Evolutionary conservation across 92 coral and sea anemone species (phyloP).

Genomic region (Porites evermanni): DNA sequence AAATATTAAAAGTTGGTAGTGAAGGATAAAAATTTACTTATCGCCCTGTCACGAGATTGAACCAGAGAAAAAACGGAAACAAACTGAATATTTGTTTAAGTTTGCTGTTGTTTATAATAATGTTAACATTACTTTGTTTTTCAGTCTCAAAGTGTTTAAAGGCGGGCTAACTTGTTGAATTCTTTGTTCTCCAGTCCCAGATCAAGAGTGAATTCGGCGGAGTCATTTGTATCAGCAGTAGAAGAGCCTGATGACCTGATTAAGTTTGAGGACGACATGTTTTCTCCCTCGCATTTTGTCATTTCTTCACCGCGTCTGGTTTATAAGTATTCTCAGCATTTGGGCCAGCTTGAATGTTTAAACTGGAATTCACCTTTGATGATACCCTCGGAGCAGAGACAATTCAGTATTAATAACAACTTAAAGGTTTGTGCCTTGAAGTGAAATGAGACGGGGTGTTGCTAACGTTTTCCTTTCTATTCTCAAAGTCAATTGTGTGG

Average conservation of each 20-base stretch:
- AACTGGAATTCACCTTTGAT: constrained; percentile 87
- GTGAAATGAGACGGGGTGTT: too few relatives aligned
- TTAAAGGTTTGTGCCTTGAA: constrained; percentile 74
- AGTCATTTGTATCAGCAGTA: constrained; percentile 93
- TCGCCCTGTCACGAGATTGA: too few relatives aligned
- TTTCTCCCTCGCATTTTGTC: constrained; percentile 80
- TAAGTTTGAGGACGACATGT: constrained; percentile 71
- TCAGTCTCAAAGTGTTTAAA: too few relatives aligned
- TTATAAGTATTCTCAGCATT: constrained; percentile 85
- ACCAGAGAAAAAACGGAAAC: too few relatives aligned
- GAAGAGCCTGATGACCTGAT: constrained; percentile 81
- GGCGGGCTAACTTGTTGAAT: not conserved
- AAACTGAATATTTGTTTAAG: too few relatives aligned
- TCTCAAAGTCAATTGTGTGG: too few relatives aligned
- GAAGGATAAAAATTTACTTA: too few relatives aligned
- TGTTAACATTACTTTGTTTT: too few relatives aligned
- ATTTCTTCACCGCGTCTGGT: constrained; percentile 84
- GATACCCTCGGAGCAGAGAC: constrained; percentile 67
- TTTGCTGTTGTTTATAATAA: too few relatives aligned
- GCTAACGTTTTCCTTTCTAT: too few relatives aligned
- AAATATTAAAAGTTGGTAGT: too few relatives aligned
- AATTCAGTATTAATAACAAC: constrained; percentile 85
- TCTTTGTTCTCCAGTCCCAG: not conserved
- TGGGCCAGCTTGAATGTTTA: constrained; percentile 86
- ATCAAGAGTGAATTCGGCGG: constrained; percentile 63